Conservation (phyloP, 2,888 invertebrate genomes). For the Buathra laborator region DNA sequence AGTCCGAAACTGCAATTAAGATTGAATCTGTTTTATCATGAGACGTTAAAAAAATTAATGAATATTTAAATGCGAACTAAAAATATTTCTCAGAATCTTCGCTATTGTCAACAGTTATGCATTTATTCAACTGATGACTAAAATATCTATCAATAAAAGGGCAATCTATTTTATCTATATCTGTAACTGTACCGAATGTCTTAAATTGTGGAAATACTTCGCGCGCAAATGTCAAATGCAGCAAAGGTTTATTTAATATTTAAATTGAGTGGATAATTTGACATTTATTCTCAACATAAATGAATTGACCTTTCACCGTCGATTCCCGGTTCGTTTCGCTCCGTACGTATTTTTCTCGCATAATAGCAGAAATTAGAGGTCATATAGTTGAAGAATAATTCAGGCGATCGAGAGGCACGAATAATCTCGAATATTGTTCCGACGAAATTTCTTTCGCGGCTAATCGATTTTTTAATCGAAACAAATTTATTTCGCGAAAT, state of each 20-base stretch:
- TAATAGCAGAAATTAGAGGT: not conserved
- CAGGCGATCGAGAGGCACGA: not conserved
- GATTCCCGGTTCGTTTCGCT: no score
- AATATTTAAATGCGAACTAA: no score
- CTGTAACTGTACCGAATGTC: not conserved
- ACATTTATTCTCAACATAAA: not conserved
- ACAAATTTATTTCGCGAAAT: no score
- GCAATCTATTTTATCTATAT: not conserved
- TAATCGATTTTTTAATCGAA: not conserved
- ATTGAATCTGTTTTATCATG: no score
- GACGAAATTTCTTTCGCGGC: not conserved
- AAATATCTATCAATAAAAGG: not conserved
- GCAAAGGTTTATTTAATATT: not conserved
- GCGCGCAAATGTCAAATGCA: not conserved
- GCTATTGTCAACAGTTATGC: not conserved
- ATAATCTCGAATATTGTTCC: not conserved
- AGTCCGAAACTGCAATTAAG: no score
- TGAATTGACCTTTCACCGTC: not conserved
- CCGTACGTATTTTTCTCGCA: not conserved
- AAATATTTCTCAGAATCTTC: no score
- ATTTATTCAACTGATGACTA: not conserved
- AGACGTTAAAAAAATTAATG: no score
- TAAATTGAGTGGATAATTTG: not conserved
- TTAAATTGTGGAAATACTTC: not conserved
- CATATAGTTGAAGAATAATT: conserved; percentile 4